Percentiles rank a stretch among this genome's conserved stretches.
phyloP scores from a whole-genome alignment of 2,888 invertebrate species.

The Lasioglossum leucozonium region DNA sequence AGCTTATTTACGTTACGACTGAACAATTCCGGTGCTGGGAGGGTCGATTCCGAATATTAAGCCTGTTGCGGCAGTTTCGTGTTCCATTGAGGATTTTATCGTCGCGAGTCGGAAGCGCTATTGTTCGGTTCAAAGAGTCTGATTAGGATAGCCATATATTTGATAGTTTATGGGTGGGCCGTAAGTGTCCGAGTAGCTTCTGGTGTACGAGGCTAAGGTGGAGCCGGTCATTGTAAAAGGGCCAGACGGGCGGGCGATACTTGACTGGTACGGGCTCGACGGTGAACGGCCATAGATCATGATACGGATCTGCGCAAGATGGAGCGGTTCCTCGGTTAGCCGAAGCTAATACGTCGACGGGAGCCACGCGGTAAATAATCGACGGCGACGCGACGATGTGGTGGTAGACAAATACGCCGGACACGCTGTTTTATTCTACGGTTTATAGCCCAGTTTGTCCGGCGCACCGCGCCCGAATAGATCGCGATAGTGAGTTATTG shows the following conservation, averaged over 20 bases:
- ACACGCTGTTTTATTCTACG: conserved; percentile 3
- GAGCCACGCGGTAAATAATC: not conserved
- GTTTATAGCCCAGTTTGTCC: not conserved
- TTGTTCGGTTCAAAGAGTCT: not conserved
- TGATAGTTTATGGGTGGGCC: not conserved
- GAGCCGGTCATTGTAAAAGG: not conserved
- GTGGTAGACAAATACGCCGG: conserved; percentile 16
- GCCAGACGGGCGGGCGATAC: not conserved
- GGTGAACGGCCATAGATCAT: conserved; percentile 14
- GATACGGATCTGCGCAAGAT: conserved; percentile 21
- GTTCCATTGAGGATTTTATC: not conserved
- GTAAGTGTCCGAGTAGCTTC: not conserved
- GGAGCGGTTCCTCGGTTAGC: conserved; percentile 10
- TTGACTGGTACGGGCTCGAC: conserved; percentile 2
- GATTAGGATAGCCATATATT: not conserved
- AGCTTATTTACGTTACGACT: not conserved
- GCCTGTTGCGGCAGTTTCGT: not conserved
- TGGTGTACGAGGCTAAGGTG: not conserved
- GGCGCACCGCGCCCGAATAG: not conserved
- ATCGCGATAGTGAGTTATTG: conserved; percentile 13
- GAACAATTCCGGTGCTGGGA: not conserved
- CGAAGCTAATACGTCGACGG: conserved; percentile 11
- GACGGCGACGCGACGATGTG: conserved; percentile 2
- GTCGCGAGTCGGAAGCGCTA: not conserved
- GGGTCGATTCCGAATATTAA: not conserved